phyloP scores from a whole-genome alignment of 2,888 invertebrate species.

The Cosmorhoe ocellata region DNA sequence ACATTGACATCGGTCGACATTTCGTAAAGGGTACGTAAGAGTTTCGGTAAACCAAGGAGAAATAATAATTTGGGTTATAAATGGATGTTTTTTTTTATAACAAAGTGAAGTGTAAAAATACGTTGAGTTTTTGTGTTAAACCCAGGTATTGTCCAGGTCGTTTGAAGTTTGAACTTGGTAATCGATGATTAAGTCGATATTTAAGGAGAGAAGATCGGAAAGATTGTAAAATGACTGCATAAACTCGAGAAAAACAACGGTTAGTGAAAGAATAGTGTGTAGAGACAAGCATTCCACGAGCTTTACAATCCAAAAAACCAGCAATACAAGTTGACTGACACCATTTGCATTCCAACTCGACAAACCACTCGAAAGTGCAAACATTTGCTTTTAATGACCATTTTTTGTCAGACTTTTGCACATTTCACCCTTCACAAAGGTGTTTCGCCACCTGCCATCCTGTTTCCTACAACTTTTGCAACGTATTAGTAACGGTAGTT shows the following conservation, averaged over 20 bases:
- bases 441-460: conserved; percentile 48
- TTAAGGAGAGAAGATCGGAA: no score
- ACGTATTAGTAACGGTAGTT: conserved; percentile 29
- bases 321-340: conserved; percentile 4
- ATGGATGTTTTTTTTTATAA: background rate
- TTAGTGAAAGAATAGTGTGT: background rate
- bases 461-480: conserved; percentile 37
- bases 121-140: no score
- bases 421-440: conserved; percentile 39
- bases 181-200: no score
- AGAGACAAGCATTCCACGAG: conserved; percentile 1
- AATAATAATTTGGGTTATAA: background rate
- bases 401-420: conserved; percentile 27
- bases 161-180: no score
- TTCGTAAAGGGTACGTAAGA: conserved; percentile 4
- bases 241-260: no score
- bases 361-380: conserved; percentile 18
- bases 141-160: no score
- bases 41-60: conserved; percentile 2
- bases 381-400: conserved; percentile 6
- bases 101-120: no score
- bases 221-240: no score
- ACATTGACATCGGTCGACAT: conserved; percentile 15
- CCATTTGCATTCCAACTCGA: background rate
- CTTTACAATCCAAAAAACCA: conserved; percentile 4